Evolutionary conservation across 2,113 vertebrate genomes (phyloP), one percentile per base, ranked within the genome.

Genomic region (Pedionomus torquatus): DNA sequence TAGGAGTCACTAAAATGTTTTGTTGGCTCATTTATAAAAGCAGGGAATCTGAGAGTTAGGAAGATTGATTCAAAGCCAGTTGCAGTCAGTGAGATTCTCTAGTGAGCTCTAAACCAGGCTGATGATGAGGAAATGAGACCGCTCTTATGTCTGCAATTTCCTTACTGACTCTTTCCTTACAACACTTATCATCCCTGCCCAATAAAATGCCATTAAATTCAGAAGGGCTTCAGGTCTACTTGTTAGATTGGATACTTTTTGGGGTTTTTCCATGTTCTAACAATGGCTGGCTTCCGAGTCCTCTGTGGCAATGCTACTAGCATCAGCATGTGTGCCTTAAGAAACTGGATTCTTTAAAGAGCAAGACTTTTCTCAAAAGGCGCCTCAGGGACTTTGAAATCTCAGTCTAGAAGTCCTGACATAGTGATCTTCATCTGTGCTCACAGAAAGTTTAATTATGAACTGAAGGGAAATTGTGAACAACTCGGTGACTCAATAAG

Each of bases 151-250:
- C 35, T 8, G 46, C 52, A 64, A 71, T 95, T 95, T 94, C 95
- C 89, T 97, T 84, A 91, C 95, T 49, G n/a, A 94, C 76, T 93
- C 58, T 70, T 93, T 76, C 43, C 87, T 84, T 89, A 95, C 37
- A 92, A 81, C 18, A 48, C 80, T 87, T 89, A 96, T 52, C 88
- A 87, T 87, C 77, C 54, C 76, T 85, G 80, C 72, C 61, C 74
- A 89, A 35, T 65, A 87, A 92, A 91, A 55, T 60, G 48, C 41
- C 80, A 65, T 79, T 93, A 84, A 91, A 89, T 85, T 84, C 65
- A 65, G 49, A 64, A 57, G 31, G 61, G 54, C 31, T 93, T 82
- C 78, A 84, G 60, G 35, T 89, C 68, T 60, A 51, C 61, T 89
- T 52, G 48, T 51, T 89, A 87, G 61, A 91, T 52, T 85, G 28